A percentile compares a stretch with the other conserved stretches of the same genome.
Evolutionary conservation across 2,888 invertebrate species (phyloP).

Genomic region (Melieria crassipennis): DNA sequence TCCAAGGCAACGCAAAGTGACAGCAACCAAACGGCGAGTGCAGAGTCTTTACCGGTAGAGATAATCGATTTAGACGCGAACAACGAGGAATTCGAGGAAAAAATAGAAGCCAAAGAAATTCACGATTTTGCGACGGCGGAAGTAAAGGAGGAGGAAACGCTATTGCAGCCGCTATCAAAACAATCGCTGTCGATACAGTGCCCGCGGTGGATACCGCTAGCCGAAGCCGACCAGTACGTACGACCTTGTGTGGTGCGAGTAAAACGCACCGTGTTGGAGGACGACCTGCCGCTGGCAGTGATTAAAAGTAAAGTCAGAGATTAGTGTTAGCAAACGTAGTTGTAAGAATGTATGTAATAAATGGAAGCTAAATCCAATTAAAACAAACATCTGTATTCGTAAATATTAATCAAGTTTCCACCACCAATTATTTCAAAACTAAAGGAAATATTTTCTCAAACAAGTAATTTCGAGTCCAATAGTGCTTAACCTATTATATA

Average conservation of each 20-base stretch:
- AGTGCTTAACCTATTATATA: not conserved
- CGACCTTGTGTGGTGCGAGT: constrained; percentile 43
- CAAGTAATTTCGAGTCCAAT: not conserved
- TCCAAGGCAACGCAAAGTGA: not conserved
- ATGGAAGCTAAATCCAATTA: constrained; percentile 2
- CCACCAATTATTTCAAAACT: too few species aligned
- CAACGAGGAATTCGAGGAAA: too few species aligned
- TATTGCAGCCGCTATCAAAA: not conserved
- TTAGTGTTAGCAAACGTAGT: too few species aligned
- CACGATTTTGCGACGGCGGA: not conserved
- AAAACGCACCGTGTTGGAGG: constrained; percentile 43
- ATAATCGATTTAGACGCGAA: not conserved
- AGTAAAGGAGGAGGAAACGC: not conserved
- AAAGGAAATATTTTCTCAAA: too few species aligned
- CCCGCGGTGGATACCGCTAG: constrained; percentile 35
- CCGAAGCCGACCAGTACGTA: constrained; percentile 40
- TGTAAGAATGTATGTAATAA: constrained; percentile 6
- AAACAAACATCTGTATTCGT: too few species aligned
- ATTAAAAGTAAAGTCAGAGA: not conserved
- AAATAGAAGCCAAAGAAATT: not conserved
- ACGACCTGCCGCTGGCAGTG: constrained; percentile 40
- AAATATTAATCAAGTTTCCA: too few species aligned
- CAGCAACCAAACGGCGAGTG: constrained; percentile 17
- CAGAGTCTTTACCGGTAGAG: constrained; percentile 10
- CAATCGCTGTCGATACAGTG: constrained; percentile 34